These are phyloP conservation scores for Melanostigma gelatinosum DNA, from an alignment of 2,113 vertebrate genomes.

Conservation along the genomic window DNA sequence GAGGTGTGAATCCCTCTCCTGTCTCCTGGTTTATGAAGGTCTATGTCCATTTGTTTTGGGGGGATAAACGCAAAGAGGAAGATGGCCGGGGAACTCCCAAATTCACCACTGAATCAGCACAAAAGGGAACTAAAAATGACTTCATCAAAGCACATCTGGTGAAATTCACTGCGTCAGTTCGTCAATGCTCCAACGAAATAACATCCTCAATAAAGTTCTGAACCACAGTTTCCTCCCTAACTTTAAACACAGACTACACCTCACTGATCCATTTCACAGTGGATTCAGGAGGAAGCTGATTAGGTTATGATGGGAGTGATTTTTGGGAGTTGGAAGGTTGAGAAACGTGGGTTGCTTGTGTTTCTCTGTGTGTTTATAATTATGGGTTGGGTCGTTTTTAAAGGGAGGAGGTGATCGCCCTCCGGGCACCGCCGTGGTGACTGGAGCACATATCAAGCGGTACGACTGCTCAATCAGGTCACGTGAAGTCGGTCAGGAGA, in stretches of 20 bases:
- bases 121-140: background rate
- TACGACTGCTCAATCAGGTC: slow-evolving; percentile 81
- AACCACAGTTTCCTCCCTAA: background rate
- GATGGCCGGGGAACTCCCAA: slow-evolving; percentile 9
- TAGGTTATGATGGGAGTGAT: slow-evolving; percentile 6
- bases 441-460: slow-evolving; percentile 67
- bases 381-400: slow-evolving; percentile 12
- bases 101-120: background rate
- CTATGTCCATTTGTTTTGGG: background rate
- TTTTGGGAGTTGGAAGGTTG: background rate
- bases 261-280: background rate
- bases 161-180: background rate
- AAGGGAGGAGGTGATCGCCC: slow-evolving; percentile 45
- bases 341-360: background rate
- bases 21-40: slow-evolving; percentile 2
- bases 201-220: background rate
- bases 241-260: background rate
- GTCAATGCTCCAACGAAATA: background rate
- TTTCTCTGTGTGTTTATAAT: slow-evolving; percentile 28
- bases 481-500: slow-evolving; percentile 79
- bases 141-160: background rate
- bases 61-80: slow-evolving; percentile 7
- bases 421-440: slow-evolving; percentile 53
- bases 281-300: background rate
- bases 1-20: slow-evolving; percentile 23